phyloP scores from a whole-genome alignment of 2,888 invertebrate species.

The Diaprepes abbreviatus region DNA sequence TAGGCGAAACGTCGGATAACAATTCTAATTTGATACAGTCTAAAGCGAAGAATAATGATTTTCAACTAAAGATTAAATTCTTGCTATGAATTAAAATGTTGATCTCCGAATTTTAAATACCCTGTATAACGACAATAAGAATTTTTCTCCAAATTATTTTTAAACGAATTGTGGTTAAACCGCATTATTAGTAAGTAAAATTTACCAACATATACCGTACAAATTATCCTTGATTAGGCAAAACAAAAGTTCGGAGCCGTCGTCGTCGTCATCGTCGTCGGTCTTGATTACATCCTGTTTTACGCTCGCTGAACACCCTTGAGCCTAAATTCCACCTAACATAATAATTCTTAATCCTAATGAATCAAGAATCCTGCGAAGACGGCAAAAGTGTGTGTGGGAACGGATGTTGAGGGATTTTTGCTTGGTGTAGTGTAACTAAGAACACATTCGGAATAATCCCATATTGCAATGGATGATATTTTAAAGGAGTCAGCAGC shows the following conservation, averaged over 20 bases:
- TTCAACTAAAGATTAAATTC: no score
- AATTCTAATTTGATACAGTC: no score
- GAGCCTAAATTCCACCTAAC: conserved; percentile 11
- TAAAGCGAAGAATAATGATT: no score
- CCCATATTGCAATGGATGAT: not conserved
- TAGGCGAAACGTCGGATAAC: no score
- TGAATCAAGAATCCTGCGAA: conserved; percentile 12
- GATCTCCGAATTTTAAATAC: no score
- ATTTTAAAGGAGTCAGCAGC: no score
- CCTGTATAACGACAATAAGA: no score
- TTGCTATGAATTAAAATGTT: no score
- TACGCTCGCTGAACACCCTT: conserved; percentile 22
- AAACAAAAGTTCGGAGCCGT: not conserved
- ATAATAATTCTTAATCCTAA: conserved; percentile 22
- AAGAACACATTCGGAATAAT: not conserved
- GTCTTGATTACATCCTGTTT: conserved; percentile 30
- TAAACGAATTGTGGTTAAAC: no score
- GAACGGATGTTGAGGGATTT: conserved; percentile 1
- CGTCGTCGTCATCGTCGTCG: not conserved
- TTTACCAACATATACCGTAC: no score
- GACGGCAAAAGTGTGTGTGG: conserved; percentile 12
- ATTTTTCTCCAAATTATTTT: no score
- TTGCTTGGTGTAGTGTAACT: conserved; percentile 1
- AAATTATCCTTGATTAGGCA: not conserved
- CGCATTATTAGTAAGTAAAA: no score